Evolutionary conservation across 2,797 vertebrate species (phyloP), one percentile per base, ranked within the genome.

Genomic region (Anguilla obscura): DNA sequence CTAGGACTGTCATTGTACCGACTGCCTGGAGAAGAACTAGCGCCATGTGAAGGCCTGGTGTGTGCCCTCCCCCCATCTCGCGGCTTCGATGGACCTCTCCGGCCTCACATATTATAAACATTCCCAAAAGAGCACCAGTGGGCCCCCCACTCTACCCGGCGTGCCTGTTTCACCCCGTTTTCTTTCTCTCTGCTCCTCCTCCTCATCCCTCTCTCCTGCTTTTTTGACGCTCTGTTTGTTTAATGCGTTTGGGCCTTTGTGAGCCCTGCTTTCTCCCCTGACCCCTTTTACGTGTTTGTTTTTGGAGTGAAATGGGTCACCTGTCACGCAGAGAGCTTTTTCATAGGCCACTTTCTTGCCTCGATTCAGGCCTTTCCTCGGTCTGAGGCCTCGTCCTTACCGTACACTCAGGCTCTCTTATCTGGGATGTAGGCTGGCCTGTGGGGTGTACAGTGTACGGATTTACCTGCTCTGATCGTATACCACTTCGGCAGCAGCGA

Each of bases 231-330:
- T 24, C 74, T 58, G 54, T 60, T 87, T 87, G 52, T 87, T 82
- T 58, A 10, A 56, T 2, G 10, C 27, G 5, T 60, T 85, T 27
- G 40, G 74, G 14, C 14, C 30, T 36, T 16, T 16, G 33, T 40
- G 74, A 40, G 74, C 36, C 3, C 7, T 3, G 74, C 36, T n/a
- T 36, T 27, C 4, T 60, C 52, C 54, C 33, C 30, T 85, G 84
- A 85, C 84, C 84, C 84, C 24, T 85, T 60, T 56, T 21, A 27
- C 36, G 9, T 52, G 80, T 85, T 85, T 85, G 27, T 85, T 85
- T 85, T 54, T 60, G 24, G 52, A 85, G n/a, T 36, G 84, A 85
- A 40, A 85, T 8, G 27, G 84, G 52, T 85, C 84, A 58, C 84
- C 84, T 36, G 54, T 71, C 84, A 1, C 1, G 50, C n/a, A 0